Base-by-base conservation (phyloP, 1,140 invertebrate species). In the Ganaspis sp. region DNA sequence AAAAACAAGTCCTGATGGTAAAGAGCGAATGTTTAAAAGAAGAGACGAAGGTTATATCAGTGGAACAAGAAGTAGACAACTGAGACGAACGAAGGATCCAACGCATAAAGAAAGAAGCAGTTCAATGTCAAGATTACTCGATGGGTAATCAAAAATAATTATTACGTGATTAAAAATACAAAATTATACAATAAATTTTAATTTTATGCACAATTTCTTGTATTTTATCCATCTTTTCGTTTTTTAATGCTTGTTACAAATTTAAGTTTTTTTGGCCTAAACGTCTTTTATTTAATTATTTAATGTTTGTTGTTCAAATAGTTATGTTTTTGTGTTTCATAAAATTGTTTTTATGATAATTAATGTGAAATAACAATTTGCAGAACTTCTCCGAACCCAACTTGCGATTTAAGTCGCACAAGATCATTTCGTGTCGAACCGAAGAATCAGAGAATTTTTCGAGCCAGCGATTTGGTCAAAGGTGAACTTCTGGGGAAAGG, bases 401-500 rank as follows among this genome's bases (percentile, higher is more conserved):
- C 90, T 23, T 94, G 95, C 78, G 96, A 97, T 88, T 89, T 98
- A 53, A 95, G 95, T 19, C 89, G 97, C 40, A 97, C 97, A 3
- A 94, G 96, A 85, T 98, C 97, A 1, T 98, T 98, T 91, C 94
- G 96, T 26, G 94, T 96, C 1, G 96, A 97, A 85, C 94, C 95
- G 54, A 93, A 93, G 82, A 95, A 94, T 81, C 95, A 97, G 81
- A 94, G 95, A 72, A 96, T 98, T 76, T 99, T 99, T 90, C 93
- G 97, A 1, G 96, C 97, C 37, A 95, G 95, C 70, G 97, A 99
- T 92, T 90, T 98, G 45, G 94, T 98, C 1, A 95, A 96, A 91
- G 97, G 97, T 37, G 96, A 98, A 88, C 92, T 98, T 1, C 90
- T 99, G 6, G 98, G 97, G 9, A 96, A 97, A 87, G 97, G 97